phyloP scores from a whole-genome alignment of 30 jellyfish, hydroid and myxozoan species.

The Hydractinia echinata region DNA sequence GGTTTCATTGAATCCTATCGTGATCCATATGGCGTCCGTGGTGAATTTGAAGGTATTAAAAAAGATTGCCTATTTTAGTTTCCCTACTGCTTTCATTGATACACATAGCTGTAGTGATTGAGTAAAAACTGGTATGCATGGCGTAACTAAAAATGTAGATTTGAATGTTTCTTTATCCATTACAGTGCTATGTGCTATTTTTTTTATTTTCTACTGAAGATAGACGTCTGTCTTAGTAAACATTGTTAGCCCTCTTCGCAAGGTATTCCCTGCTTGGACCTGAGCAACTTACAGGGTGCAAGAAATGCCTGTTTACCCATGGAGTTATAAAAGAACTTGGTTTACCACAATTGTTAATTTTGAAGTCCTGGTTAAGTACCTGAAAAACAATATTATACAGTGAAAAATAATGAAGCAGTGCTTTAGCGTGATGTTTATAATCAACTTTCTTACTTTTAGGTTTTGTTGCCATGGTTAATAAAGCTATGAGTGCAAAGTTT shows the following conservation, averaged over 20 bases:
- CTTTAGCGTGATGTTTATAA: background rate
- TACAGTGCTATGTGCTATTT: background rate
- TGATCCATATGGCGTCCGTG: conserved; percentile 96
- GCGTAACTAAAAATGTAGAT: background rate
- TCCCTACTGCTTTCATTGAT: background rate
- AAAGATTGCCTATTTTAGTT: background rate
- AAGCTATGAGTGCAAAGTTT: conserved; percentile 90
- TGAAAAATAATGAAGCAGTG: background rate
- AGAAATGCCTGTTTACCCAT: too few relatives aligned
- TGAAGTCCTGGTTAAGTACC: too few relatives aligned
- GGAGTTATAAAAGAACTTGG: too few relatives aligned
- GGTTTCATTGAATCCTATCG: conserved; percentile 95
- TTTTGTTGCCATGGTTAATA: conserved; percentile 94
- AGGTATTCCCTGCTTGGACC: too few relatives aligned
- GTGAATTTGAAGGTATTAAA: conserved; percentile 90
- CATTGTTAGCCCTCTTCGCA: too few relatives aligned
- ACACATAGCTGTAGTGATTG: background rate
- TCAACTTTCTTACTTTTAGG: conserved; percentile 40
- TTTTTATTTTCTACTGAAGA: background rate
- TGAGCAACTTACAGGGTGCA: too few relatives aligned
- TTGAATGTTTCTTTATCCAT: background rate
- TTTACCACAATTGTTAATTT: too few relatives aligned
- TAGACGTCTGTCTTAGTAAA: too few relatives aligned
- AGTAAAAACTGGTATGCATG: too few relatives aligned
- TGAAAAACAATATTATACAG: too few relatives aligned